Evolutionary conservation across 2,888 invertebrate genomes (phyloP), one percentile per base, ranked within the genome.

Genomic region (Altica lythri): DNA sequence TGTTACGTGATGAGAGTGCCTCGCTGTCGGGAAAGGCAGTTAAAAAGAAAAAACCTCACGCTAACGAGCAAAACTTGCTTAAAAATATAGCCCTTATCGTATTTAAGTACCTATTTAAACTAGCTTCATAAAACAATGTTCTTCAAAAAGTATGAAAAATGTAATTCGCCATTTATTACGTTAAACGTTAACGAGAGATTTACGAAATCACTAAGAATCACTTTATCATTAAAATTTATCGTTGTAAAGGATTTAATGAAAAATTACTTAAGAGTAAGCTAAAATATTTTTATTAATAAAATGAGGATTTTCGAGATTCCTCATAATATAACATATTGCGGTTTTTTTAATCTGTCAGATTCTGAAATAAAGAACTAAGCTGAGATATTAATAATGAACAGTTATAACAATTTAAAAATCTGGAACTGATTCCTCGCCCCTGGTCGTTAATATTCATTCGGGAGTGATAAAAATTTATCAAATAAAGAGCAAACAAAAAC

Each of bases 401-500:
- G 14, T 4, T 34, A 34, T 16, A 16, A 16, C 16, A 30, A 30
- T 34, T 35, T 13, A 35, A 34, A 35, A 46, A 35, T 25, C n/a
- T 10, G 35, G 2, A 46, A 29, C 3, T 17, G 19, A 37, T 37
- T 16, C 37, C 4, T 2, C 19, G 18, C 19, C 9, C 8, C 42
- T 9, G 5, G 27, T 27, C 42, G 14, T 42, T 42, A 27, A 42
- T 42, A 42, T 32, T 40, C 49, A 49, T 22, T 30, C 49, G 10
- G 8, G 9, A 49, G 32, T 40, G 19, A 38, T 29, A 30, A 14
- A 49, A 19, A 49, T 49, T 49, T 30, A 49, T 49, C 49, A 49
- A 49, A 40, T 40, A 12, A 38, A 40, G 14, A 32, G 16, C 38
- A 40, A 49, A 49, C 49, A 49, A 49, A 49, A 49, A 49, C 49